phyloP scores from a whole-genome alignment of 2,797 vertebrate genomes.

The Syngnathus rostellatus region DNA sequence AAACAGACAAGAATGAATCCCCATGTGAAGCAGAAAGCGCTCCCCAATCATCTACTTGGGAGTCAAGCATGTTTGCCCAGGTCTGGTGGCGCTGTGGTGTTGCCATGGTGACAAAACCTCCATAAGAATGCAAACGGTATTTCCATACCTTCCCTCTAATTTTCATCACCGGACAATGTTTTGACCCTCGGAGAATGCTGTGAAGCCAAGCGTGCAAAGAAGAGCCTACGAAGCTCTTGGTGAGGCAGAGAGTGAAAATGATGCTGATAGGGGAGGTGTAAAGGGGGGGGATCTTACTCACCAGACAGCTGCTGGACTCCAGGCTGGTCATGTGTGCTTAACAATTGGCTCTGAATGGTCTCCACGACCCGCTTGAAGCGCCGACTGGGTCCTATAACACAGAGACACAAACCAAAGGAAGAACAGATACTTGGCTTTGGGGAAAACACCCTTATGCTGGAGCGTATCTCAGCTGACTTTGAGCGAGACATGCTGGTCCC shows the following conservation, averaged over 20 bases:
- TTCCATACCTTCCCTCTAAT: conserved; percentile 40
- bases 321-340: conserved; percentile 96
- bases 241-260: conserved; percentile 14
- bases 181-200: conserved; percentile 39
- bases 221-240: conserved; percentile 21
- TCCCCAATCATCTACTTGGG: not conserved
- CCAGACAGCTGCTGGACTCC: conserved; percentile 94
- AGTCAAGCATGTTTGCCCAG: not conserved
- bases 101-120: conserved; percentile 53
- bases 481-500: not conserved
- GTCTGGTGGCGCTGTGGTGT: conserved; percentile 48
- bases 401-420: not conserved
- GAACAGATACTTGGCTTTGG: conserved; percentile 17
- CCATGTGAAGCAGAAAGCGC: conserved; percentile 19
- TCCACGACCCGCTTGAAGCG: conserved; percentile 99
- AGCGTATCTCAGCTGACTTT: not conserved
- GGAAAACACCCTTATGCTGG: not conserved
- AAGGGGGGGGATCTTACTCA: conserved; percentile 66
- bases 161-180: conserved; percentile 25
- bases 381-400: conserved; percentile 84
- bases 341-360: conserved; percentile 97
- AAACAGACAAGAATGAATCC: not conserved
- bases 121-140: conserved; percentile 41
- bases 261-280: conserved; percentile 23
- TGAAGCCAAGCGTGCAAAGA: conserved; percentile 36